phyloP scores from a whole-genome alignment of 2,113 vertebrate species.

The Actinemys pallida region DNA sequence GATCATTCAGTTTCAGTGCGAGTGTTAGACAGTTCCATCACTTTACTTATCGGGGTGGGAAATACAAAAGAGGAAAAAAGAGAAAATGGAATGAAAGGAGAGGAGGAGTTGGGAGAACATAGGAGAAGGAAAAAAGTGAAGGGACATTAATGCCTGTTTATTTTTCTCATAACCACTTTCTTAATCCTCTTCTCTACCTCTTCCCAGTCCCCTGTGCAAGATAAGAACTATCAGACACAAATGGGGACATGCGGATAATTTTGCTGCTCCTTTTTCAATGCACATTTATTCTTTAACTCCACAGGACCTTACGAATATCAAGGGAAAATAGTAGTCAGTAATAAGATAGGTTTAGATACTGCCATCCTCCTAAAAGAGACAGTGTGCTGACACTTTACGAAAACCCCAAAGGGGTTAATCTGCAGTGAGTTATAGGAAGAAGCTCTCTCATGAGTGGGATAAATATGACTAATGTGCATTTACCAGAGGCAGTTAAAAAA shows the following conservation, averaged over 20 bases:
- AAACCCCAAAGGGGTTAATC: constrained; percentile 55
- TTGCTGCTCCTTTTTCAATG: background rate
- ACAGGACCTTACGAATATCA: background rate
- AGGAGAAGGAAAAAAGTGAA: background rate
- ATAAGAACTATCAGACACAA: background rate
- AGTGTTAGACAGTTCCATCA: background rate
- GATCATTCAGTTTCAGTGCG: constrained; percentile 23
- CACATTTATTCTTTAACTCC: background rate
- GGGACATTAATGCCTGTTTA: background rate
- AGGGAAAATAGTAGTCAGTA: background rate
- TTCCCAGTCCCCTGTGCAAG: accelerated
- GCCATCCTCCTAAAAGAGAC: background rate
- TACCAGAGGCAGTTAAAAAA: constrained; percentile 71
- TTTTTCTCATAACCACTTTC: background rate
- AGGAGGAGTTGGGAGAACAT: background rate
- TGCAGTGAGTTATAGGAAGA: constrained; percentile 1
- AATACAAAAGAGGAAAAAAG: background rate
- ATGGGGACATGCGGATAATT: background rate
- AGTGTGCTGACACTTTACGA: background rate
- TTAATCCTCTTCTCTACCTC: background rate
- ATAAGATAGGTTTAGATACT: background rate
- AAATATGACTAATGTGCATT: constrained; percentile 66
- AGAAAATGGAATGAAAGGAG: background rate
- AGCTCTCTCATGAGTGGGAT: constrained; percentile 50
- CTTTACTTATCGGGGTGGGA: background rate